Base-by-base conservation (phyloP, 2,797 vertebrate species). In the Microctenopoma stevenorrisi region DNA sequence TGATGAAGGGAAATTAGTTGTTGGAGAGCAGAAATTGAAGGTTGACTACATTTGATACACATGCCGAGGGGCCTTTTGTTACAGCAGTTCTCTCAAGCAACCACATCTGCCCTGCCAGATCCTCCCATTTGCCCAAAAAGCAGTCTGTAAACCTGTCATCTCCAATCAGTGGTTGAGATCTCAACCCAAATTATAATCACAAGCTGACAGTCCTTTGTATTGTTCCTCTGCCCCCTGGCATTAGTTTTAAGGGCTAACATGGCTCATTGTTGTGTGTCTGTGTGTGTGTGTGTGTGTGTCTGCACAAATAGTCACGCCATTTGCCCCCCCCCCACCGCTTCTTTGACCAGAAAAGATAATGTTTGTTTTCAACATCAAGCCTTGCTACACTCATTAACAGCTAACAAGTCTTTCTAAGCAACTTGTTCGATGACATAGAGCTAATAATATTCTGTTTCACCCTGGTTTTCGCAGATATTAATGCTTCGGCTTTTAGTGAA, bases 121-220 rank as follows among this genome's bases (percentile, higher is more conserved):
- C 56, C 57, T 50, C 72, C 74, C 49, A 46, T 86, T 83, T 77
- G 79, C 82, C 86, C 86, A 87, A 78, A 90, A 91, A 93, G 89
- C 78, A 72, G 84, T 78, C 86, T 93, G 90, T 80, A 92, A 93
- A 94, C 86, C 92, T 95, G 95, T 95, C 95, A 94, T 81, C 84
- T 90, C 82, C 4, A 13, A 95, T 96, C 92, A 94, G 76, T 89
- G 72, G 87, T 82, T 84, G 85, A 92, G 80, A 92, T 88, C 89
- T 94, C 92, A 93, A 22, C 82, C 86, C 78, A 42, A 83, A 94
- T 95, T 93, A 94, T 74, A 88, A 83, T 95, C 93, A 92, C 79
- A 64, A 70, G 59, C 76, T 60, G 63, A 74, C 30, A 42, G 81
- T 72, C 57, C 49, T 49, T 75, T 59, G 71, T 67, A 81, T 86